A percentile compares a stretch with the other conserved stretches of the same genome.
These are phyloP conservation scores for Pachyramphus minor DNA, from an alignment of 2,113 vertebrate species.

Conservation along the genomic window DNA sequence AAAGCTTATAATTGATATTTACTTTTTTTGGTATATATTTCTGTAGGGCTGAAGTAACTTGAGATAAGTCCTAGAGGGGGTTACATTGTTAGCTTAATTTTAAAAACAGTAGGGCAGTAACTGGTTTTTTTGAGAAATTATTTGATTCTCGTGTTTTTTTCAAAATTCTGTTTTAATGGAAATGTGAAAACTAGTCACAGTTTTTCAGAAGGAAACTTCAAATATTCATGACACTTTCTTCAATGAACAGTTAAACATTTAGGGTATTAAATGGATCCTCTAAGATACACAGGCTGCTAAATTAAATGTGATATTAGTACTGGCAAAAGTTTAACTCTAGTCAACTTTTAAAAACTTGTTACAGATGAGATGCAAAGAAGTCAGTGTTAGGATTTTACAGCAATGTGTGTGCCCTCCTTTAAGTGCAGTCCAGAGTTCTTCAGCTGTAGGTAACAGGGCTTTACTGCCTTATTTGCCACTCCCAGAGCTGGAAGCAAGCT, in stretches of 20 bases:
- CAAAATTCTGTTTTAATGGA: neutral
- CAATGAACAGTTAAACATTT: neutral
- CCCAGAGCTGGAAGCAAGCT: neutral
- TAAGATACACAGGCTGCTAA: neutral
- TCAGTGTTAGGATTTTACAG: neutral
- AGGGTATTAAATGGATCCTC: neutral
- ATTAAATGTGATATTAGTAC: neutral
- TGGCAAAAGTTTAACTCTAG: neutral
- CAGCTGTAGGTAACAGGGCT: neutral
- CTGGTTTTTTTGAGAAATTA: neutral
- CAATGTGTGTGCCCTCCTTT: neutral
- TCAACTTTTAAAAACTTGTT: neutral
- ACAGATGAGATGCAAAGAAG: neutral
- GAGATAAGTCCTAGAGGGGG: neutral
- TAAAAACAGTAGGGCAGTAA: neutral
- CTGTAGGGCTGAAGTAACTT: neutral
- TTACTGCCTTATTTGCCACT: neutral
- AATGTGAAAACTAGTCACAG: neutral
- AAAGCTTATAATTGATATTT: neutral
- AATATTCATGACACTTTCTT: neutral
- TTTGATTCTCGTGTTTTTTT: neutral
- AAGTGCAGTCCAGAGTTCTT: neutral
- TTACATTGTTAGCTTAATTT: neutral
- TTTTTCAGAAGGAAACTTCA: neutral
- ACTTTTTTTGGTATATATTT: neutral